Evolutionary conservation across 2,113 vertebrate genomes (phyloP).

Genomic region (Pseudorhombus dupliciocellatus): DNA sequence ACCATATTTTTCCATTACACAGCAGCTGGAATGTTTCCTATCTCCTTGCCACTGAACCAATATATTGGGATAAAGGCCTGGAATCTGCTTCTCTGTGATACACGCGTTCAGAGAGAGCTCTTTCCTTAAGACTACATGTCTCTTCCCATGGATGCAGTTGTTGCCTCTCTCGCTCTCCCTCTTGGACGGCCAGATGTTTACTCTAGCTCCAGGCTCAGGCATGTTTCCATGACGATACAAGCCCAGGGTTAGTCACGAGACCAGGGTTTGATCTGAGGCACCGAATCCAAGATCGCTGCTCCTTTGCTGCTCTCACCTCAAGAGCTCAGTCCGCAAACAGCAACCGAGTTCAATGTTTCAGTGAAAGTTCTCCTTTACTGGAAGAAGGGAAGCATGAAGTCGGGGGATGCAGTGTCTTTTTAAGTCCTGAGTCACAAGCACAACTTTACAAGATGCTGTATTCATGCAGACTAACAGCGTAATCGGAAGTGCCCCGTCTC

Average conservation of each 20-base stretch:
- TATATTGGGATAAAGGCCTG: constrained; percentile 62
- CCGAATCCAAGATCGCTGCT: constrained; percentile 50
- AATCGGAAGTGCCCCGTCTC: constrained; percentile 45
- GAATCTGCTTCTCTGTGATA: constrained; percentile 50
- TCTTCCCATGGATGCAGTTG: constrained; percentile 64
- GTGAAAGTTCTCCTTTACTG: not conserved
- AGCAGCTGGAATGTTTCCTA: constrained; percentile 58
- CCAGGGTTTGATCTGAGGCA: constrained; percentile 58
- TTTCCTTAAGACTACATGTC: constrained; percentile 58
- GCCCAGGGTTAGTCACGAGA: constrained; percentile 71
- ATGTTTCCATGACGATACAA: constrained; percentile 81
- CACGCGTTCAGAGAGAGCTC: constrained; percentile 40
- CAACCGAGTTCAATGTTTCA: constrained; percentile 1
- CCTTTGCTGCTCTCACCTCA: constrained; percentile 26
- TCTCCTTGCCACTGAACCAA: constrained; percentile 62
- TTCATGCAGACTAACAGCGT: constrained; percentile 20
- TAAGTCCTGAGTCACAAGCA: constrained; percentile 29
- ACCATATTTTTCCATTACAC: constrained; percentile 50
- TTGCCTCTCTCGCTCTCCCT: constrained; percentile 56
- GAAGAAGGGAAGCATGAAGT: constrained; percentile 5
- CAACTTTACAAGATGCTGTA: constrained; percentile 27
- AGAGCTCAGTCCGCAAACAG: constrained; percentile 13
- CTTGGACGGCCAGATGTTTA: constrained; percentile 78
- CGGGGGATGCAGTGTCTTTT: not conserved
- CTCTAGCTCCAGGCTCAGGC: constrained; percentile 74